A percentile compares a stretch with the other conserved stretches of the same genome.
phyloP scores from a whole-genome alignment of 2,113 vertebrate species.

The Corapipo altera region DNA sequence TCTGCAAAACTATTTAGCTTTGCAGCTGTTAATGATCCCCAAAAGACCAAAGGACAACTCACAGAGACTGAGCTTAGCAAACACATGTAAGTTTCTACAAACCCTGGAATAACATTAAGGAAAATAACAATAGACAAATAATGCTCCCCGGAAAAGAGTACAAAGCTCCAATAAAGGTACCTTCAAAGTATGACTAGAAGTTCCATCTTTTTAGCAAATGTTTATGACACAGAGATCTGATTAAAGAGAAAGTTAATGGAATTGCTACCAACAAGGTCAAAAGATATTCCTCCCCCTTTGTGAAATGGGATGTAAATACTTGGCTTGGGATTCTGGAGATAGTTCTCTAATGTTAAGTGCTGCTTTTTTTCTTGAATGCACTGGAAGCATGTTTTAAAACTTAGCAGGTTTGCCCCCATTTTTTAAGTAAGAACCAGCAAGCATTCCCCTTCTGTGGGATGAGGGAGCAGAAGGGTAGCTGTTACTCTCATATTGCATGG shows the following conservation, averaged over 20 bases:
- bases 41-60: not conserved
- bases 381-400: not conserved
- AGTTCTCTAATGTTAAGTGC: not conserved
- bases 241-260: not conserved
- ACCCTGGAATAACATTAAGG: not conserved
- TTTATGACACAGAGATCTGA: not conserved
- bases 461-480: not conserved
- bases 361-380: not conserved
- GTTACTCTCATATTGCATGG: not conserved
- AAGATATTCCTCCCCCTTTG: not conserved
- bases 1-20: constrained; percentile 25
- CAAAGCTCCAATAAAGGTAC: not conserved
- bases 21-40: constrained; percentile 19
- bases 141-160: not conserved
- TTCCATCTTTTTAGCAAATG: not conserved
- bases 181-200: not conserved
- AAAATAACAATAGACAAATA: not conserved
- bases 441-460: not conserved
- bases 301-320: not conserved
- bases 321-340: not conserved
- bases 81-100: not conserved
- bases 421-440: constrained; percentile 17
- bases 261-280: not conserved
- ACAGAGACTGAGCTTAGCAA: not conserved
- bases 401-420: not conserved